Evolutionary conservation across 2,113 vertebrate genomes (phyloP).

Genomic region (Chamaetylas fuelleborni): DNA sequence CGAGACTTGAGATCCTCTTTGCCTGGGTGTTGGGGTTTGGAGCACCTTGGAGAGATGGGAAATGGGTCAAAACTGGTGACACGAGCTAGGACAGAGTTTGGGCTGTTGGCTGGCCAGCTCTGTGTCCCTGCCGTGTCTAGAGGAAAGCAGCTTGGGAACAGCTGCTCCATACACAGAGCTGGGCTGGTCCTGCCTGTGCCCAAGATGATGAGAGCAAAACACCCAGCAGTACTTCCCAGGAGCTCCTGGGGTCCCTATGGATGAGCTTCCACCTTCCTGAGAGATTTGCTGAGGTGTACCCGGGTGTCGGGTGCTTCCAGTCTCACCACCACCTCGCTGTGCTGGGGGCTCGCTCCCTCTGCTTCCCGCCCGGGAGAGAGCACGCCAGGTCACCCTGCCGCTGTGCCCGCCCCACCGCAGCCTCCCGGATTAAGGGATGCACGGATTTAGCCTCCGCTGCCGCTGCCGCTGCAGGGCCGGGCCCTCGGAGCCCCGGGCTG

Average conservation of each 20-base stretch:
- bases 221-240: not conserved
- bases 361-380: not conserved
- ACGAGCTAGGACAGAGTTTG: not conserved
- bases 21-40: not conserved
- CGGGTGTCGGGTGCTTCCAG: not conserved
- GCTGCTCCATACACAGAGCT: not conserved
- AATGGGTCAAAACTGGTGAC: not conserved
- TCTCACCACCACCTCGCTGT: not conserved
- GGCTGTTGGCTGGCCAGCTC: not conserved
- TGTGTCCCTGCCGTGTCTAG: not conserved
- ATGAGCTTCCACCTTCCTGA: not conserved
- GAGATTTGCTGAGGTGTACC: accelerated
- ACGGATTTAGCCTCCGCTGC: conserved; percentile 40
- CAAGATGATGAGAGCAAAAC: not conserved
- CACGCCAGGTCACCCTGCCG: conserved; percentile 41
- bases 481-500: not conserved
- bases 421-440: conserved; percentile 61
- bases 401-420: not conserved
- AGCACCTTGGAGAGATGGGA: not conserved
- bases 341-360: not conserved
- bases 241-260: not conserved
- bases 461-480: not conserved
- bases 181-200: not conserved
- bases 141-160: not conserved
- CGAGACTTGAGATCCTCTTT: not conserved